Evolutionary conservation across 2,113 vertebrate species (phyloP).

Genomic region (Onychorhynchus coronatus): DNA sequence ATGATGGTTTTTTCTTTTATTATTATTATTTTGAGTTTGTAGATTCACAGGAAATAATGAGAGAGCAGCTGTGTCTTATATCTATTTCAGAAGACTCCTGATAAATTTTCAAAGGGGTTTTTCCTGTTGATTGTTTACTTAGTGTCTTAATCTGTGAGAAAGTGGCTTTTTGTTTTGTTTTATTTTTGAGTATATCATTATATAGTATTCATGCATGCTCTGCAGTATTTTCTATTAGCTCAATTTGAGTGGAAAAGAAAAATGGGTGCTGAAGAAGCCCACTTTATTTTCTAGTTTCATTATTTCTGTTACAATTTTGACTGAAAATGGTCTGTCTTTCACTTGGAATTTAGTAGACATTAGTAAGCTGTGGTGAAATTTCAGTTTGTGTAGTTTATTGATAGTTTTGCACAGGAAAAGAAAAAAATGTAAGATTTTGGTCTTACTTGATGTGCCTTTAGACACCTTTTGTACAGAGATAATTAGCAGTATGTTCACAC

Average conservation of each 20-base stretch:
- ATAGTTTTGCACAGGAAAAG: neutral
- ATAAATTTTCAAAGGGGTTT: neutral
- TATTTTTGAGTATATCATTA: neutral
- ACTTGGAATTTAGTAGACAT: neutral
- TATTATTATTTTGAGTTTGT: neutral
- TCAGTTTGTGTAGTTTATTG: neutral
- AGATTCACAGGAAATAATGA: slow-evolving; percentile 17
- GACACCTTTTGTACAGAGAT: neutral
- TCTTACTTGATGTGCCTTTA: neutral
- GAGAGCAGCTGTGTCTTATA: neutral
- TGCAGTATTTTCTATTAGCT: neutral
- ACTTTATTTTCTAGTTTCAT: neutral
- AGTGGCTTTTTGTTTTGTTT: neutral
- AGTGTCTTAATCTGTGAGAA: neutral
- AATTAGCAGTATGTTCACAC: neutral
- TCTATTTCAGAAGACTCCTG: neutral
- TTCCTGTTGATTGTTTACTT: neutral
- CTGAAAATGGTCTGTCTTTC: neutral
- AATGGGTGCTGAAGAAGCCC: neutral
- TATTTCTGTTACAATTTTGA: neutral
- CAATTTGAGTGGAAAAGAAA: neutral
- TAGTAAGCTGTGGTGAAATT: neutral
- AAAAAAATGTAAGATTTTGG: neutral
- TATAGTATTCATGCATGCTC: neutral
- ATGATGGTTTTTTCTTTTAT: slow-evolving; percentile 16